phyloP scores from a whole-genome alignment of 2,888 invertebrate species.

The Hemistola chrysoprasaria region DNA sequence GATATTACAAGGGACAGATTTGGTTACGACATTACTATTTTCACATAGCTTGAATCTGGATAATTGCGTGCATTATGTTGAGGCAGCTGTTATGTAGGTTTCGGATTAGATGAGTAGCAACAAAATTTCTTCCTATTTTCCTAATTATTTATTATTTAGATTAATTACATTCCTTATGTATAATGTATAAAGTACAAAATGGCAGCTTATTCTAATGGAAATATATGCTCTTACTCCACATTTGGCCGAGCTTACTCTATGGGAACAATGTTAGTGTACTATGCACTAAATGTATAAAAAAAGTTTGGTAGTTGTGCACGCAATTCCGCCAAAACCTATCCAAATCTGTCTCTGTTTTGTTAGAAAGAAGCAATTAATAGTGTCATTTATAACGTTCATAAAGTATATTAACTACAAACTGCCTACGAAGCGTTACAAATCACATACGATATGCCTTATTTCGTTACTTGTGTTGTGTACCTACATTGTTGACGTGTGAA shows the following conservation, averaged over 20 bases:
- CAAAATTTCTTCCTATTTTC: constrained; percentile 37
- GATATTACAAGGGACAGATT: constrained; percentile 32
- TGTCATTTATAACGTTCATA: constrained; percentile 22
- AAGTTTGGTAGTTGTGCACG: constrained; percentile 55
- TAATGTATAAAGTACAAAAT: constrained; percentile 53
- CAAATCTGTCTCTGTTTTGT: constrained; percentile 45
- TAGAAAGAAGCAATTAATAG: constrained; percentile 28
- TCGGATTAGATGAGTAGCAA: constrained; percentile 50
- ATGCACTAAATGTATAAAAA: constrained; percentile 33
- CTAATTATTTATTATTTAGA: constrained; percentile 47
- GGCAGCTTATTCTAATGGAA: constrained; percentile 66
- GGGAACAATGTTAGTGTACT: constrained; percentile 76
- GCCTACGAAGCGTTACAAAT: constrained; percentile 46
- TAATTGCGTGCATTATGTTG: constrained; percentile 55
- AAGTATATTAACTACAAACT: constrained; percentile 47
- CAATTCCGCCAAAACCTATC: constrained; percentile 39
- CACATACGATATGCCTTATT: constrained; percentile 74
- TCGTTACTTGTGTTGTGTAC: constrained; percentile 76
- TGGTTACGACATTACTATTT: constrained; percentile 12
- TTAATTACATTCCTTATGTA: constrained; percentile 44
- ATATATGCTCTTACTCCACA: constrained; percentile 39
- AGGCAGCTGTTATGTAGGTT: constrained; percentile 69
- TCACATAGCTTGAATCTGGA: not conserved
- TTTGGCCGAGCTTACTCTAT: constrained; percentile 76
- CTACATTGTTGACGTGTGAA: constrained; percentile 66